Conservation (phyloP, 2,888 invertebrate genomes). For the Disparrhopalites patrizii region DNA sequence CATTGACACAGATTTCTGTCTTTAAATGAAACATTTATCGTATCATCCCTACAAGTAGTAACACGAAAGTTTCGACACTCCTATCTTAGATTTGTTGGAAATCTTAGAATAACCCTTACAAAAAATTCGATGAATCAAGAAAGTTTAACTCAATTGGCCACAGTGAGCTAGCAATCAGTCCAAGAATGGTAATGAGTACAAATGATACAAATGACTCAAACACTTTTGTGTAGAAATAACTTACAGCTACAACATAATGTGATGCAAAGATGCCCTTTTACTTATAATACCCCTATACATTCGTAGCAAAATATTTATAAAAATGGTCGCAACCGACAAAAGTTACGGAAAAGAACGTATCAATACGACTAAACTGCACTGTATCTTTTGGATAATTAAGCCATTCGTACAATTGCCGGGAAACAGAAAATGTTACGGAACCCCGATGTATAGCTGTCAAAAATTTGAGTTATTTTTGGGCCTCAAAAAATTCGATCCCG, state of each 20-base stretch:
- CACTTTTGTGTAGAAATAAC: not conserved
- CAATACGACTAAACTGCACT: too few relatives aligned
- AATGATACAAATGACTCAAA: conserved; percentile 1
- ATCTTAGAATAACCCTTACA: not conserved
- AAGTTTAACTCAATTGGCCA: not conserved
- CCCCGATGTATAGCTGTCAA: too few relatives aligned
- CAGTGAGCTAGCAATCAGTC: conserved; percentile 3
- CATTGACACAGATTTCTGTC: not conserved
- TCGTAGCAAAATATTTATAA: too few relatives aligned
- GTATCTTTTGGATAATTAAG: too few relatives aligned
- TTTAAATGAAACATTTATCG: conserved; percentile 4
- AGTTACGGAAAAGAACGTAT: too few relatives aligned
- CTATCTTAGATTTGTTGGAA: not conserved
- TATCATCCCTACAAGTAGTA: too few relatives aligned
- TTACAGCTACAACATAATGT: not conserved
- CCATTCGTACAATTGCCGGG: too few relatives aligned
- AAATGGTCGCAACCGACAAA: not conserved
- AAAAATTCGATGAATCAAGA: not conserved
- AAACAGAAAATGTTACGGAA: too few relatives aligned
- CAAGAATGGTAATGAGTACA: not conserved
- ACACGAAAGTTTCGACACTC: too few relatives aligned
- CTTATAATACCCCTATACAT: not conserved
- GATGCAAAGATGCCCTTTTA: not conserved
- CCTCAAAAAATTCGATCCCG: too few relatives aligned
- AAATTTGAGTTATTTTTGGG: too few relatives aligned